These are phyloP conservation scores for Drosophila mettleri DNA, from an alignment of 2,888 invertebrate species.

Conservation along the genomic window DNA sequence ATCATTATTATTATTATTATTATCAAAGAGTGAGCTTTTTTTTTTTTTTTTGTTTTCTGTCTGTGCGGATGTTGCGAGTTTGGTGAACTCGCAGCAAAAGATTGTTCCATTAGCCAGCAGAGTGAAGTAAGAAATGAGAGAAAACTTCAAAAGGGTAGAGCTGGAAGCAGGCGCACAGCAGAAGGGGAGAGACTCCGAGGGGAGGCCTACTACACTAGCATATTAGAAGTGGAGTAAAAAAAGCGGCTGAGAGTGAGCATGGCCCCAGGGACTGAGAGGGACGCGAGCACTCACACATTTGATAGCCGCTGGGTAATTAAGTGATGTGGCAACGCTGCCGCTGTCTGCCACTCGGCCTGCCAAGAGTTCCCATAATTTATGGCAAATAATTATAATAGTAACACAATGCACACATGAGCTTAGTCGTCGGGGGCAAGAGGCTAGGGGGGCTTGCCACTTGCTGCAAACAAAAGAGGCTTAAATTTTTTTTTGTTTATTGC, in stretches of 20 bases:
- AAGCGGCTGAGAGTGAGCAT: neutral
- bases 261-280: neutral
- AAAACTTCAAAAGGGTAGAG: neutral
- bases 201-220: neutral
- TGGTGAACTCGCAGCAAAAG: slow-evolving; percentile 60
- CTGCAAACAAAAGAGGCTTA: slow-evolving; percentile 73
- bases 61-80: slow-evolving; percentile 30
- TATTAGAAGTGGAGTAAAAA: neutral
- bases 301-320: slow-evolving; percentile 69
- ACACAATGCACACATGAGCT: slow-evolving; percentile 59
- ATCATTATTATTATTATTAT: slow-evolving; percentile 36
- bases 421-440: neutral
- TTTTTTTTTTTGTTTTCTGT: slow-evolving; percentile 15
- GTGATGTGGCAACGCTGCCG: slow-evolving; percentile 70
- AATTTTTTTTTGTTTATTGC: slow-evolving; percentile 74
- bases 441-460: neutral
- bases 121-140: slow-evolving; percentile 2
- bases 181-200: neutral
- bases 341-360: slow-evolving; percentile 18
- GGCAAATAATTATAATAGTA: slow-evolving; percentile 77
- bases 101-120: slow-evolving; percentile 64
- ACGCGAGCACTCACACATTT: slow-evolving; percentile 24
- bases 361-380: slow-evolving; percentile 74
- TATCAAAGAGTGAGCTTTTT: slow-evolving; percentile 36
- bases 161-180: neutral